Percentiles rank a stretch among this genome's conserved stretches.
Evolutionary conservation across 2,797 vertebrate genomes (phyloP).

Genomic region (Mormyrus proboscirostris): DNA sequence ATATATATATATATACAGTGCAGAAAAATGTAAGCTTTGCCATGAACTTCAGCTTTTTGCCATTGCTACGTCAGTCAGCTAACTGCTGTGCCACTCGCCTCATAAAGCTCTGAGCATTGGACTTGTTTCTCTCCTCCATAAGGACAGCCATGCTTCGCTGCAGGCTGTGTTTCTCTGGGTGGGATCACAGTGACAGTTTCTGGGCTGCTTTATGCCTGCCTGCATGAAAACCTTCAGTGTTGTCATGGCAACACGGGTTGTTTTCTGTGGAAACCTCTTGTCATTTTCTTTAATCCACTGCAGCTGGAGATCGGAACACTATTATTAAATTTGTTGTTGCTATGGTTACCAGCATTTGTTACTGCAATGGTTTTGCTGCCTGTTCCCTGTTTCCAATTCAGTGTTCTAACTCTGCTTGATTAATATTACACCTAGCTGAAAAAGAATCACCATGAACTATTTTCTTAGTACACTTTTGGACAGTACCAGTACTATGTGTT

Average conservation of each 20-base stretch:
- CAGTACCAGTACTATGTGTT: background rate
- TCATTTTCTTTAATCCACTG: conserved; percentile 99
- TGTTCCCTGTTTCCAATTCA: conserved; percentile 23
- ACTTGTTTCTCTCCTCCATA: background rate
- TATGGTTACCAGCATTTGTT: conserved; percentile 90
- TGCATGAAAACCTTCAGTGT: conserved; percentile 78
- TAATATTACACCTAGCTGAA: background rate
- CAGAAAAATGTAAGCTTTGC: background rate
- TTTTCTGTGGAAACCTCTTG: conserved; percentile 98
- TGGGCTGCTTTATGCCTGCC: conserved; percentile 68
- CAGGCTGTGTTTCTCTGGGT: conserved; percentile 49
- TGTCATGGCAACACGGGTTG: conserved; percentile 81
- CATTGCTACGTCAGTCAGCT: background rate
- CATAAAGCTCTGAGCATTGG: background rate
- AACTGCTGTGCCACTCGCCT: background rate
- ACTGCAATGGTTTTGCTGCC: conserved; percentile 77
- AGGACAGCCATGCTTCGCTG: background rate
- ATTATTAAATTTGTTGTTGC: conserved; percentile 98
- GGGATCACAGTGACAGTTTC: conserved; percentile 77
- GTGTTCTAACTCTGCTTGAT: conserved; percentile 34
- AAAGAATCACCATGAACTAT: background rate
- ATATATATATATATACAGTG: no score
- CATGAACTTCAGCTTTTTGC: background rate
- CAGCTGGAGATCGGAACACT: conserved; percentile 93
- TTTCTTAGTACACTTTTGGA: background rate